Percentiles rank a stretch among this genome's conserved stretches.
Evolutionary conservation across 2,797 vertebrate genomes (phyloP).

Genomic region (Acanthis flammea): DNA sequence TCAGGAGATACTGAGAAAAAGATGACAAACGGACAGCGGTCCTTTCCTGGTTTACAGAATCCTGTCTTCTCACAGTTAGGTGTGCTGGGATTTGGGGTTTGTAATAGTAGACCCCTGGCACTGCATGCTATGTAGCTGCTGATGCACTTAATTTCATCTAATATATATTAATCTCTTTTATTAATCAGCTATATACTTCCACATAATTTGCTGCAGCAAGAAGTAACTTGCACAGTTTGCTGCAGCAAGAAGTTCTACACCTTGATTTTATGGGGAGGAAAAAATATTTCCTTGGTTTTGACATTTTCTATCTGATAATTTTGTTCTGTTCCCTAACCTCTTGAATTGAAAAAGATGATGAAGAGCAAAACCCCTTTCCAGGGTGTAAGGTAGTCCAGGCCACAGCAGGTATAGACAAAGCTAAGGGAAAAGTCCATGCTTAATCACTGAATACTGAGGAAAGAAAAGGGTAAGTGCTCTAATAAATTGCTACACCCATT

Average conservation of each 20-base stretch:
- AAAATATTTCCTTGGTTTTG: background rate
- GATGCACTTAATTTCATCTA: background rate
- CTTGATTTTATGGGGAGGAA: background rate
- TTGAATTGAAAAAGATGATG: background rate
- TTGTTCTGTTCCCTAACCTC: background rate
- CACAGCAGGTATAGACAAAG: background rate
- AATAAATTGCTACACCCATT: background rate
- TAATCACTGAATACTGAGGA: background rate
- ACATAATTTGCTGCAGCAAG: background rate
- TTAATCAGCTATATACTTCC: background rate
- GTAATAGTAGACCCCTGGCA: background rate
- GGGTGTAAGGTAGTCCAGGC: background rate
- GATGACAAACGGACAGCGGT: fast-evolving
- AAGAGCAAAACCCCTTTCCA: background rate
- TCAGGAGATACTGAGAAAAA: background rate
- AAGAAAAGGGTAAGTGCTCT: background rate
- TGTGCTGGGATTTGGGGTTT: background rate
- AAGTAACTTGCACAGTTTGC: background rate
- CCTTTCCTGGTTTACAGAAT: background rate
- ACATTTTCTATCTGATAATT: background rate
- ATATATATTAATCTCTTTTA: background rate
- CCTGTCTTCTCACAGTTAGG: background rate
- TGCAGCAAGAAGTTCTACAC: background rate
- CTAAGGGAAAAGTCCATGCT: background rate
- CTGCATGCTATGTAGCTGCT: background rate